Conservation (phyloP, 2,113 vertebrate species). For the Arvicanthis niloticus region DNA sequence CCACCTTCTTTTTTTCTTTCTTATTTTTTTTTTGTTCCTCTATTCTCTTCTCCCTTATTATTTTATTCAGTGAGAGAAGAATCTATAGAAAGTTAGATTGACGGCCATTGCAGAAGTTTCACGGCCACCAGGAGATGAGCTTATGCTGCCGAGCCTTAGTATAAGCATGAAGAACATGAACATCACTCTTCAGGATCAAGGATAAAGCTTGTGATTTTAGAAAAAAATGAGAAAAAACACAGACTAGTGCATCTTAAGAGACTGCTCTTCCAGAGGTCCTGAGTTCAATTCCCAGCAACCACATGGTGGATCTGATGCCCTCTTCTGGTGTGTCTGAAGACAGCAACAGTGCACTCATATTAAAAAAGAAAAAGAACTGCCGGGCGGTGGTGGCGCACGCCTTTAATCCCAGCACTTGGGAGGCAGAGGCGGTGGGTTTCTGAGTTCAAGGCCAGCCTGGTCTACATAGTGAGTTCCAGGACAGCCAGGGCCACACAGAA, state of each 20-base stretch:
- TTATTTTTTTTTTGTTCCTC: background rate
- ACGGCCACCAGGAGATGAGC: background rate
- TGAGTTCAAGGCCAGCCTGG: too few species aligned
- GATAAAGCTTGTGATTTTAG: background rate
- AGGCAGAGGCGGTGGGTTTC: too few species aligned
- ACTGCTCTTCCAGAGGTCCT: too few species aligned
- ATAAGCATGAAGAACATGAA: background rate
- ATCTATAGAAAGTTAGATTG: background rate
- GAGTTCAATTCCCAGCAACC: too few species aligned
- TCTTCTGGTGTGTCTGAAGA: too few species aligned
- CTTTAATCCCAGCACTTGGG: too few species aligned
- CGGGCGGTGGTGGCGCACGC: too few species aligned
- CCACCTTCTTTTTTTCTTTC: background rate
- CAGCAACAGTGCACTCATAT: too few species aligned
- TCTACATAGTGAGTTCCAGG: too few species aligned
- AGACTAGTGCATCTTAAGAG: background rate
- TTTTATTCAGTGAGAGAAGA: background rate
- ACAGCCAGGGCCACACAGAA: too few species aligned
- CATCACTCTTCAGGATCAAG: background rate
- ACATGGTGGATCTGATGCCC: too few species aligned
- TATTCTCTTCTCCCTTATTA: background rate
- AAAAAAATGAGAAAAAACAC: background rate
- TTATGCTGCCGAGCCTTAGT: accelerated
- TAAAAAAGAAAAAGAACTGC: background rate
- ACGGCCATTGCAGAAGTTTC: background rate